Base-by-base conservation (phyloP, 2,888 invertebrate genomes). In the Dioctria linearis region DNA sequence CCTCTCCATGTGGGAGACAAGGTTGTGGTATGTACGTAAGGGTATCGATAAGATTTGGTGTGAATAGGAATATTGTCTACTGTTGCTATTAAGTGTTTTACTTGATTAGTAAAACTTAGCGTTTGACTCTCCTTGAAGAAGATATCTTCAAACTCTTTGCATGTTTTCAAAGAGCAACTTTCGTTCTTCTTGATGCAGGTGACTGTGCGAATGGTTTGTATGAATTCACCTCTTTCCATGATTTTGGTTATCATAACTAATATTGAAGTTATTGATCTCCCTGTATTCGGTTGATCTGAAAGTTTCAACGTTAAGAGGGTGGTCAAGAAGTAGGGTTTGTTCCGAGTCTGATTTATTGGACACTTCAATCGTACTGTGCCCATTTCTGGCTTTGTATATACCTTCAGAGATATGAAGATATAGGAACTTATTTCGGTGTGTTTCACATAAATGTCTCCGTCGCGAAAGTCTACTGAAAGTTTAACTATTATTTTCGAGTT, bases 401-500 rank as follows among this genome's bases (percentile, higher is more conserved):
- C 57, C 57, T 11, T 13, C 57, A 13, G 57, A 57, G 4, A 57
- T 5, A n/a, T 11, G 13, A n/a, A 57, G n/a, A 57, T 57, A n/a
- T n/a, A 4, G 9, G 57, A 11, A 8, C n/a, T 57, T n/a, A 57
- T 11, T 57, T 57, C n/a, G 11, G 57, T 57, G 11, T 11, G 11
- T n/a, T n/a, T n/a, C n/a, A n/a, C n/a, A n/a, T n/a, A n/a, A n/a
- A n/a, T n/a, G n/a, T n/a, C n/a, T n/a, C 57, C 57, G n/a, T 57
- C 13, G 6, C 59, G 49, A 3, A 81, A 5, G 57, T 81, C 79
- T 37, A 81, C 80, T 65, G 78, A 78, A 1, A 80, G 46, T 79
- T 79, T 76, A 0, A 73, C 79, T 25, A 82, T 49, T 46, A 42
- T 6, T 79, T 83, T 82, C 43, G 80, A 79, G 71, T 66, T 57